Evolutionary conservation across 2,888 invertebrate genomes (phyloP), one percentile per base, ranked within the genome.

Genomic region (Megaustenia siamemsis): DNA sequence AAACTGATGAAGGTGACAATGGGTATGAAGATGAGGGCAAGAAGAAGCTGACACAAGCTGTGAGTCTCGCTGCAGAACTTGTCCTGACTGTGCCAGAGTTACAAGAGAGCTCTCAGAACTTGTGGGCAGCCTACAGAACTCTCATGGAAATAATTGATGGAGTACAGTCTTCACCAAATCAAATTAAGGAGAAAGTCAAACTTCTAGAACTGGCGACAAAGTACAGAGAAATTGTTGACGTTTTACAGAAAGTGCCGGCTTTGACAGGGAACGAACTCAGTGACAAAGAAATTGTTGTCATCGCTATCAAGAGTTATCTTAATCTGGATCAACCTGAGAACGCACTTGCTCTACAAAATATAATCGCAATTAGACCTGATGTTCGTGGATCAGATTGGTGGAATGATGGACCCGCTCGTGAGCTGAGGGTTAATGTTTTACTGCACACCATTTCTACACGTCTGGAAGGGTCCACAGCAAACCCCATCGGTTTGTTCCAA

Each of bases 71-170:
- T 32, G 56, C 38, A 24, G 35, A 28, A 8, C 35, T 77, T 10
- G 77, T 53, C 21, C 45, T 12, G 18, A 77, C 18, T n/a, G 12
- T 49, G 49, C 77, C 77, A 32, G 77, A 77, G 18, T 18, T 77
- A 21, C 24, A 24, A 28, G 49, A 24, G 18, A 28, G 32, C 35
- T 6, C 32, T 18, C 10, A 49, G 12, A 35, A 56, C 18, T 18
- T 77, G 5, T 77, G 77, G 77, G 21, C 18, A 5, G 53, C 77
- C 8, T 32, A 56, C 5, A 77, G 35, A 32, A 32, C 53, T 0
- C 35, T 49, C 8, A 35, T 49, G 12, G 8, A 5, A 32, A 28
- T 21, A 12, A 24, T 49, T 21, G 56, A 35, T 8, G 21, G 35
- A 32, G 56, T 56, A 21, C 53, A 53, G 5, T 5, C 24, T 32